Evolutionary conservation across 2,888 invertebrate genomes (phyloP).

Genomic region (Hyposoter didymator): DNA sequence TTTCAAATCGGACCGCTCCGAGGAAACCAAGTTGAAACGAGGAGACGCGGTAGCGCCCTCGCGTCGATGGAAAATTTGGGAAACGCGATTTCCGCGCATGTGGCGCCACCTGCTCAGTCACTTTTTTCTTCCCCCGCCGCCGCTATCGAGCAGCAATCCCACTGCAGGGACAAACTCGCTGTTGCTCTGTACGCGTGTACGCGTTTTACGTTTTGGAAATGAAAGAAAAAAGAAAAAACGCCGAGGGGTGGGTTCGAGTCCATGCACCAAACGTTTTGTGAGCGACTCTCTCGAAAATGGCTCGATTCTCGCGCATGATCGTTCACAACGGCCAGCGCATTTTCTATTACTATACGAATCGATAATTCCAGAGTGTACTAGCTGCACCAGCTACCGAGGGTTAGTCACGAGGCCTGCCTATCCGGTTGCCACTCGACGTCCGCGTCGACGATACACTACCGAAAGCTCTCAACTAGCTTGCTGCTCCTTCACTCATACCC

Average conservation of each 20-base stretch:
- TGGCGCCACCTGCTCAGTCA: neutral
- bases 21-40: neutral
- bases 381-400: conserved; percentile 78
- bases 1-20: conserved; percentile 28
- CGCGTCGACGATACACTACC: conserved; percentile 14
- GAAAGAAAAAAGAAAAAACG: too few relatives aligned
- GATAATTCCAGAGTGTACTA: conserved; percentile 76
- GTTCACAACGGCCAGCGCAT: conserved; percentile 77
- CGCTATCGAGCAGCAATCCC: neutral
- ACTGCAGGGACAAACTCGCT: neutral
- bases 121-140: neutral
- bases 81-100: neutral
- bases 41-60: neutral
- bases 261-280: conserved; percentile 38
- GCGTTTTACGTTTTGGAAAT: neutral
- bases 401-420: conserved; percentile 80
- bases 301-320: conserved; percentile 74
- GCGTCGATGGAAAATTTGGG: neutral
- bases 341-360: conserved; percentile 75
- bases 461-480: conserved; percentile 3
- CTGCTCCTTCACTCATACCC: neutral
- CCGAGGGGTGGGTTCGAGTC: neutral
- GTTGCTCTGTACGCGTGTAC: neutral
- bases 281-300: conserved; percentile 69
- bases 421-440: conserved; percentile 74